phyloP scores from a whole-genome alignment of 2,888 invertebrate genomes.

The Falcaria lacertinaria region DNA sequence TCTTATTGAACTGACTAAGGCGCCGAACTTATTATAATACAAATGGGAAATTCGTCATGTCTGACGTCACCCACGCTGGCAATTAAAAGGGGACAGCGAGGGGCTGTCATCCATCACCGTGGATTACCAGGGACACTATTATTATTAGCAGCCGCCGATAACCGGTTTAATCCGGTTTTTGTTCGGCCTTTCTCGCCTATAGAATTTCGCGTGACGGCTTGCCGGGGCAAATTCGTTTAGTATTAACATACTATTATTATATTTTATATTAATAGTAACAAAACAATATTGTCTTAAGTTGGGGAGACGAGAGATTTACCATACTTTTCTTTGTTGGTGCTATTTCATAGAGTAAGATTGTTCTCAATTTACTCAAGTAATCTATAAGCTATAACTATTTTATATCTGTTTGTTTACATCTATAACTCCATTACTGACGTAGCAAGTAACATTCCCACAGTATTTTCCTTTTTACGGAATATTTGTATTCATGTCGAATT shows the following conservation, averaged over 20 bases:
- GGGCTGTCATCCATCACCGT: slow-evolving; percentile 63
- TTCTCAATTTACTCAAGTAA: too few species aligned
- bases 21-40: slow-evolving; percentile 73
- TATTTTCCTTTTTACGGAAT: neutral
- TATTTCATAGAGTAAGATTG: too few species aligned
- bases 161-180: slow-evolving; percentile 65
- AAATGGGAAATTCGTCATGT: slow-evolving; percentile 68
- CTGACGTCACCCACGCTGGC: slow-evolving; percentile 63
- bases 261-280: too few species aligned
- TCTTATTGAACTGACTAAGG: slow-evolving; percentile 30
- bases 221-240: slow-evolving; percentile 5
- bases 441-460: too few species aligned
- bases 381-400: too few species aligned
- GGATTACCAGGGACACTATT: slow-evolving; percentile 71
- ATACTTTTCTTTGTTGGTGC: too few species aligned
- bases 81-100: slow-evolving; percentile 69
- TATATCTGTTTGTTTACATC: too few species aligned
- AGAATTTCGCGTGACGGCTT: slow-evolving; percentile 13
- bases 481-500: neutral
- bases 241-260: neutral
- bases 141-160: slow-evolving; percentile 68
- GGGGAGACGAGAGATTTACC: too few species aligned
- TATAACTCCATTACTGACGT: too few species aligned
- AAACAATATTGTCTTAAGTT: too few species aligned
- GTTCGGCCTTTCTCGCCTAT: slow-evolving; percentile 47